These are phyloP conservation scores for Buphagus erythrorhynchus DNA, from an alignment of 2,797 vertebrate genomes.

Conservation along the genomic window DNA sequence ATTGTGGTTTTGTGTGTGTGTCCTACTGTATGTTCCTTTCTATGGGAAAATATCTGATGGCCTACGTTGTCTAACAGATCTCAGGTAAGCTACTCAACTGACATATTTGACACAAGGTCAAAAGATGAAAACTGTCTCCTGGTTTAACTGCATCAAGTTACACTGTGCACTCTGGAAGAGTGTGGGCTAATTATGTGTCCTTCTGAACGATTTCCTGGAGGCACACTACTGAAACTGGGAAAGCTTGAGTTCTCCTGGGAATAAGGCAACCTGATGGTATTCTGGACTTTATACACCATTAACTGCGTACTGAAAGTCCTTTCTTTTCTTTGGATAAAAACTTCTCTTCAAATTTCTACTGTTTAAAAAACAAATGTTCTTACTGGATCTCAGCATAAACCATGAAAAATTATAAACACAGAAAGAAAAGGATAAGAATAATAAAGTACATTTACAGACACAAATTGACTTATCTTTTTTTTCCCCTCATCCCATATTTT, in stretches of 20 bases:
- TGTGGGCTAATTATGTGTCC: conserved; percentile 22
- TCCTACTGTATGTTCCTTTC: not conserved
- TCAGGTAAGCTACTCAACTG: conserved; percentile 39
- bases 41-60: not conserved
- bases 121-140: conserved; percentile 43
- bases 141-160: conserved; percentile 52
- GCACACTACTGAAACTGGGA: not conserved
- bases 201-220: conserved; percentile 2
- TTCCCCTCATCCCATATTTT: not conserved
- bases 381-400: not conserved
- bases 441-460: not conserved
- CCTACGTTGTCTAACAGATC: not conserved
- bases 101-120: conserved; percentile 29
- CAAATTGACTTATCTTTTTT: not conserved
- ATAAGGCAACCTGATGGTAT: not conserved
- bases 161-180: conserved; percentile 15
- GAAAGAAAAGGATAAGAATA: not conserved
- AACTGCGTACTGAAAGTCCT: not conserved
- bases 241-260: not conserved
- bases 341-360: not conserved
- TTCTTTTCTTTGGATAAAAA: not conserved
- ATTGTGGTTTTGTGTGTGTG: not conserved
- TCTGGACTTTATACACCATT: not conserved
- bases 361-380: not conserved
- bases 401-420: not conserved